Evolutionary conservation across 53 echinoderm and acorn worm species (phyloP), one percentile per base, ranked within the genome.

Genomic region (Mesocentrotus franciscanus): DNA sequence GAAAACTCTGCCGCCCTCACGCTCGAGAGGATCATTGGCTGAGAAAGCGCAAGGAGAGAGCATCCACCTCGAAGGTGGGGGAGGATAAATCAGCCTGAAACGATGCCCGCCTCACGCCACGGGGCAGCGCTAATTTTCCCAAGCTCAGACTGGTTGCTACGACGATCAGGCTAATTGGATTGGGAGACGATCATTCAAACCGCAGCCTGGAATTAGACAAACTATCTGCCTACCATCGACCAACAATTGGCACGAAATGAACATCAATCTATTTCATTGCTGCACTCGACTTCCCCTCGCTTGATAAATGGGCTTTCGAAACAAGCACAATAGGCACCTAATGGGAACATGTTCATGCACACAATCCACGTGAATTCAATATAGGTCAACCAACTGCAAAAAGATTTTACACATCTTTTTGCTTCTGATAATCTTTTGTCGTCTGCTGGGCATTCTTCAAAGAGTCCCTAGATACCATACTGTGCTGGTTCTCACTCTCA

Each of bases 131-230:
- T 92, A 92, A 92, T 92, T 92, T 92, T 76, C 71, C 75, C 75
- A 39, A 56, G 92, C 92, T 75, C 92, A 92, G 92, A 92, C 92
- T 76, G 92, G 92, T 92, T 92, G 72, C 92, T 92, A 92, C 92
- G 92, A 22, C 74, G 92, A 92, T 92, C 71, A 74, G 75, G 42
- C 92, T 92, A 71, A 92, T 71, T 92, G 72, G 92, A 72, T 71
- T 92, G 49, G 35, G 71, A 35, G 92, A 71, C 68, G 71, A 92
- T 92, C 92, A 92, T 91, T 66, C 92, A 70, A 68, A 92, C 74
- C 71, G 75, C 35, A 10, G 74, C 34, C 55, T 26, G 71, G 68
- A 92, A 92, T 92, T 56, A 92, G 72, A 72, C 92, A 92, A 92
- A 92, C 92, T 92, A 92, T 92, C 71, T 29, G 75, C 49, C 74